These are phyloP conservation scores for Psilanteris sp. DNA, from an alignment of 1,140 invertebrate genomes.

Conservation along the genomic window DNA sequence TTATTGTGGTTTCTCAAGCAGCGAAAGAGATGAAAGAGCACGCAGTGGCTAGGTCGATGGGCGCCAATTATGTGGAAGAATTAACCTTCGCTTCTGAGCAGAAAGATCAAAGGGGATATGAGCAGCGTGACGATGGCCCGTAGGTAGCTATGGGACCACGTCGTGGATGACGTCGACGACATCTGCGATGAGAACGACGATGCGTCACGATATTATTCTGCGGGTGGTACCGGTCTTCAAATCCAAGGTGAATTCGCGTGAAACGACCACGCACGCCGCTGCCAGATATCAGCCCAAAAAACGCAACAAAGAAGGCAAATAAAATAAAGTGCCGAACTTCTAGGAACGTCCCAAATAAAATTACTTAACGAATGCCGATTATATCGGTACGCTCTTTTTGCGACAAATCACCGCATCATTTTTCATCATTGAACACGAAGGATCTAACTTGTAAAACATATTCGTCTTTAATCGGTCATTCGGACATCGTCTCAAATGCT, in stretches of 20 bases:
- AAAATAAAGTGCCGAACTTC: no score
- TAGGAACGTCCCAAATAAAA: constrained; percentile 23
- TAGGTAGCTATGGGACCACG: constrained; percentile 42
- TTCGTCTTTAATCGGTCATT: constrained; percentile 43
- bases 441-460: constrained; percentile 12
- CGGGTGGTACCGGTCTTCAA: constrained; percentile 55
- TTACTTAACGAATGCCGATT: constrained; percentile 33
- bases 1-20: constrained; percentile 62
- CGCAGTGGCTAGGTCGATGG: constrained; percentile 62
- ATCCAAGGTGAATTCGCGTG: constrained; percentile 74
- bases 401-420: constrained; percentile 27
- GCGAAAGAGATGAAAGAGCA: constrained; percentile 60
- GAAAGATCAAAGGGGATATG: constrained; percentile 71
- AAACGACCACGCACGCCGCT: constrained; percentile 67
- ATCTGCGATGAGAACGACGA: constrained; percentile 49
- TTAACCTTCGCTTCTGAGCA: constrained; percentile 64
- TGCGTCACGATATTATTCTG: constrained; percentile 71
- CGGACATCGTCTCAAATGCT: constrained; percentile 37
- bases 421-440: constrained; percentile 19
- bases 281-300: constrained; percentile 8
- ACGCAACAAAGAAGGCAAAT: no score
- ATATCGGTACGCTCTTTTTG: constrained; percentile 47
- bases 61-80: constrained; percentile 74
- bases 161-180: constrained; percentile 62
- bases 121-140: constrained; percentile 61